Percentiles rank a stretch among this genome's conserved stretches.
Evolutionary conservation across 2,113 vertebrate species (phyloP).

Genomic region (Mohoua ochrocephala): DNA sequence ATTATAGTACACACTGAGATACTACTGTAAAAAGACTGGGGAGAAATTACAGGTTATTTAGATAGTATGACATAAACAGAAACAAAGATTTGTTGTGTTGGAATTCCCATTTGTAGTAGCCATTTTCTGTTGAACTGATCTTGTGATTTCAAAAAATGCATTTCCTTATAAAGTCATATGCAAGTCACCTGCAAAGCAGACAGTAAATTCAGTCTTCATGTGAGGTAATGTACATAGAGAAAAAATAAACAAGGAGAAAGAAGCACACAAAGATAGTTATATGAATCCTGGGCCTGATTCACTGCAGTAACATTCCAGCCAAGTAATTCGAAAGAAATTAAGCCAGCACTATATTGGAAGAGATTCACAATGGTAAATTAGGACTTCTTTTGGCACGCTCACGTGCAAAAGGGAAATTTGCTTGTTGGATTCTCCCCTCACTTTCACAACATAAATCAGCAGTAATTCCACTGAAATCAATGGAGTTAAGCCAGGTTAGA

Average conservation of each 20-base stretch:
- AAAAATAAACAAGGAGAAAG: background rate
- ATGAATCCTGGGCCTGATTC: background rate
- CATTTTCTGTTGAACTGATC: background rate
- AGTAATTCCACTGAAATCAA: conserved; percentile 20
- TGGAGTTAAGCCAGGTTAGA: conserved; percentile 45
- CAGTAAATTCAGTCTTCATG: background rate
- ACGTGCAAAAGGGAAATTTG: conserved; percentile 17
- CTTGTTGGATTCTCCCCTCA: conserved; percentile 1
- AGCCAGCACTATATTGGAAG: conserved; percentile 14
- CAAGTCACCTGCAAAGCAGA: background rate
- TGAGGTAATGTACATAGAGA: background rate
- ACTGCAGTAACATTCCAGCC: background rate
- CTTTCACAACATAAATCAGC: conserved; percentile 37
- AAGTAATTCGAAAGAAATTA: conserved; percentile 47
- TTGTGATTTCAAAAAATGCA: background rate
- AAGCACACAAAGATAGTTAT: background rate
- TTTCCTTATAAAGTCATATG: background rate
- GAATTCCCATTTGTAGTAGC: background rate
- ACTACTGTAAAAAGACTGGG: background rate
- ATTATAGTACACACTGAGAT: conserved; percentile 2
- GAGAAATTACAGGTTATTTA: conserved; percentile 8
- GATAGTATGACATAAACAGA: background rate
- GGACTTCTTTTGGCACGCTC: conserved; percentile 2
- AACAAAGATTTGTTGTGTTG: background rate
- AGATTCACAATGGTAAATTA: conserved; percentile 26